These are phyloP conservation scores for Dermochelys coriacea DNA, from an alignment of 2,797 vertebrate species.

Conservation along the genomic window DNA sequence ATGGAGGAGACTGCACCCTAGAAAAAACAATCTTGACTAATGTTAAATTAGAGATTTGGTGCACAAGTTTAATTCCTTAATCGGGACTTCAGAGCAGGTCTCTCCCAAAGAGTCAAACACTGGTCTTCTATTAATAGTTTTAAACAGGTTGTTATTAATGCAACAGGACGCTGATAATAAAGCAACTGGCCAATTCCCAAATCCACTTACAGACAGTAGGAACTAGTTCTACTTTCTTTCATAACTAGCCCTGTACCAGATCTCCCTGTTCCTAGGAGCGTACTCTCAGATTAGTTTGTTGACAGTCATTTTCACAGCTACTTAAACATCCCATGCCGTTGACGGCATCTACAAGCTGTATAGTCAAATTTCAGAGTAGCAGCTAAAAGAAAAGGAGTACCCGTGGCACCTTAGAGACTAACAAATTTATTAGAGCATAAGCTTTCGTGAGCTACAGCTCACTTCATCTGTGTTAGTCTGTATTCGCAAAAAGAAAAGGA, in stretches of 20 bases:
- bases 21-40: not conserved
- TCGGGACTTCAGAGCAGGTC: not conserved
- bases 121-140: not conserved
- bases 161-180: conserved; percentile 4
- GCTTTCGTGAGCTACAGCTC: too few relatives aligned
- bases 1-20: not conserved
- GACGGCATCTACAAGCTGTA: not conserved
- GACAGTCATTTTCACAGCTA: not conserved
- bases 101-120: not conserved
- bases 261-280: not conserved
- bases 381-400: too few relatives aligned
- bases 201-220: not conserved
- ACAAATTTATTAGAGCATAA: too few relatives aligned
- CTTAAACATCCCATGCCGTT: not conserved
- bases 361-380: too few relatives aligned
- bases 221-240: not conserved
- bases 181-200: not conserved
- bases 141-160: not conserved
- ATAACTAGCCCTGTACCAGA: not conserved
- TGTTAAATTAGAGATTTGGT: not conserved
- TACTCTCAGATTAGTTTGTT: not conserved
- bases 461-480: too few relatives aligned
- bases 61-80: not conserved
- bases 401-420: too few relatives aligned
- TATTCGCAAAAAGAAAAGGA: too few relatives aligned